Conservation (phyloP, 1,140 invertebrate species). For the Dendroctonus ponderosae region DNA sequence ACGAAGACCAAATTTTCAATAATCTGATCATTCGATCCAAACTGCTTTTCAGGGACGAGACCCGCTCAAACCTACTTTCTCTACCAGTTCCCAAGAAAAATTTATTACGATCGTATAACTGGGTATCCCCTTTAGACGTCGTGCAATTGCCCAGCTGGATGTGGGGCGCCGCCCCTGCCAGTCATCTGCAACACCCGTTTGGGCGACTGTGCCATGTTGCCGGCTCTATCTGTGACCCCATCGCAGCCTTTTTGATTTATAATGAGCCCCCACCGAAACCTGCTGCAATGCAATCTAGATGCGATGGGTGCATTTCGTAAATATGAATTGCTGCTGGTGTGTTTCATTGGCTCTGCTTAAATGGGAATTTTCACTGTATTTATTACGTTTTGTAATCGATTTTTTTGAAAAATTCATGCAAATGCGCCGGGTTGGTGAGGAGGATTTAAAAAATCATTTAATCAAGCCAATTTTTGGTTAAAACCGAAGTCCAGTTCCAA, state of each 20-base stretch:
- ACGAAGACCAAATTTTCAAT: no score
- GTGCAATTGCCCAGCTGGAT: conserved; percentile 16
- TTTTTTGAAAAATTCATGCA: no score
- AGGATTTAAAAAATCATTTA: no score
- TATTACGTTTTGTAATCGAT: no score
- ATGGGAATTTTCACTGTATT: no score
- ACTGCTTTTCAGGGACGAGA: conserved; percentile 19
- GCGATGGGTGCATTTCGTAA: conserved; percentile 34
- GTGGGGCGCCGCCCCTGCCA: conserved; percentile 10
- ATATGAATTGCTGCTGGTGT: conserved; percentile 11
- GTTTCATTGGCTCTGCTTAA: neutral
- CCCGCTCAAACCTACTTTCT: conserved; percentile 38
- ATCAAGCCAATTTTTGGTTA: no score
- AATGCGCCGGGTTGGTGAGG: no score
- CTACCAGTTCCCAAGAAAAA: conserved; percentile 32
- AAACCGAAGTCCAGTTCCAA: no score
- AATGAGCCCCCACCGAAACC: conserved; percentile 41
- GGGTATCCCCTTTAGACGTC: conserved; percentile 36
- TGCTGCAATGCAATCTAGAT: conserved; percentile 23
- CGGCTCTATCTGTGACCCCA: conserved; percentile 40
- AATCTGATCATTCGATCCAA: neutral
- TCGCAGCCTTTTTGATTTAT: conserved; percentile 46
- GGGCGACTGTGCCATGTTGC: conserved; percentile 29
- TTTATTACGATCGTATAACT: conserved; percentile 38
- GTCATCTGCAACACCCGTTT: conserved; percentile 5